phyloP scores from a whole-genome alignment of 2,888 invertebrate species.

The Petrophora chlorosata region DNA sequence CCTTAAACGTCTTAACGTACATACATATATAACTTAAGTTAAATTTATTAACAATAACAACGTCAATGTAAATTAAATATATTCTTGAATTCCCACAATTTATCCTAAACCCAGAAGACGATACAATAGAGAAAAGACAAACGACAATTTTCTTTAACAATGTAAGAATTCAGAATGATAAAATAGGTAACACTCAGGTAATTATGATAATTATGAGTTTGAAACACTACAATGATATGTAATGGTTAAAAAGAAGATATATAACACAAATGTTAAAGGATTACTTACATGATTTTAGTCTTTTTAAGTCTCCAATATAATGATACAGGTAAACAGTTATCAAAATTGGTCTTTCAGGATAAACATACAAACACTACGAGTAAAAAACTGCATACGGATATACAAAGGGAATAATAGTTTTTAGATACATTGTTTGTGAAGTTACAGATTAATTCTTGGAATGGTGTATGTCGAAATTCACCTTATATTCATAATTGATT shows the following conservation, averaged over 20 bases:
- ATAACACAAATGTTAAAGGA: slow-evolving; percentile 6
- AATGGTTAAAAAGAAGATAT: slow-evolving; percentile 4
- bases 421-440: slow-evolving; percentile 17
- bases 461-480: neutral
- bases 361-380: slow-evolving; percentile 39
- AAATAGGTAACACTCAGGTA: neutral
- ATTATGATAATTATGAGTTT: neutral
- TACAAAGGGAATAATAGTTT: slow-evolving; percentile 16
- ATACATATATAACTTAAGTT: neutral
- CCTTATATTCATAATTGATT: too few species aligned
- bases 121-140: too few species aligned
- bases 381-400: slow-evolving; percentile 32
- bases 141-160: too few species aligned
- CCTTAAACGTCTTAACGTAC: slow-evolving; percentile 9
- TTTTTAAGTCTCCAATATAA: slow-evolving; percentile 10
- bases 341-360: slow-evolving; percentile 48
- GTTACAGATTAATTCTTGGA: slow-evolving; percentile 12
- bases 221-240: slow-evolving; percentile 6
- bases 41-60: slow-evolving; percentile 7
- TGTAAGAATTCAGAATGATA: too few species aligned
- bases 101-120: too few species aligned
- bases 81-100: neutral
- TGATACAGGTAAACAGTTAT: slow-evolving; percentile 38
- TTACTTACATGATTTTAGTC: slow-evolving; percentile 1
- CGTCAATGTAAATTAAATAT: neutral